Evolutionary conservation across 2,888 invertebrate genomes (phyloP), one percentile per base, ranked within the genome.

Genomic region (Mesochorus sp.): DNA sequence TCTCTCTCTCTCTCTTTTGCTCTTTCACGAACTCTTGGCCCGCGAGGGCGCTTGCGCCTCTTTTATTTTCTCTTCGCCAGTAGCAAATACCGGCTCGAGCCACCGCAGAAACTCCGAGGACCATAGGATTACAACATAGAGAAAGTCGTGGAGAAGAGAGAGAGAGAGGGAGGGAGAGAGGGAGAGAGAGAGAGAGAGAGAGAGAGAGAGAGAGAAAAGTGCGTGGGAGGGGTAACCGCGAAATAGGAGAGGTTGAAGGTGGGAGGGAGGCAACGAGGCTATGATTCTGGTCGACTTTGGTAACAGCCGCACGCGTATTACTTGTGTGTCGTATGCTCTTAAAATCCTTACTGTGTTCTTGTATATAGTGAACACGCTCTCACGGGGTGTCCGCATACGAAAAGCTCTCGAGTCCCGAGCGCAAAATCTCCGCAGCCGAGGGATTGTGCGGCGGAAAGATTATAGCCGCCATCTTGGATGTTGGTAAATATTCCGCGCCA

Each of bases 401-500:
- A n/a, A 66, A 72, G 75, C 53, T 44, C 59, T 44, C 59, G 62
- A 47, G 19, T 68, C 39, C 53, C 14, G 77, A 49, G 28, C 31
- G 47, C 49, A 34, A 61, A 26, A 85, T 87, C 85, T 83, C 86
- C 83, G 83, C 85, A 82, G 82, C 85, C 17, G 51, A 8, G 21
- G 17, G 31, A 61, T 62, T 42, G 61, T 84, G 84, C 86, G n/a
- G 86, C 84, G 83, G 84, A 82, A 87, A 89, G 90, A 89, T 90
- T 90, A 88, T 86, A 28, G 83, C 86, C 87, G 90, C 90, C 90
- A 90, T 90, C 89, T 90, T 90, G 90, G 87, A 90, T 89, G 90
- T 90, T 90, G 88, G 90, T 90, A 90, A 90, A 90, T 90, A 90
- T 90, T 87, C 87, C 88, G 85, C 82, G 81, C 81, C 81, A 84